Percentiles rank a stretch among this genome's conserved stretches.
These are phyloP conservation scores for Terebella lapidaria DNA, from an alignment of 2,888 invertebrate genomes.

Conservation along the genomic window DNA sequence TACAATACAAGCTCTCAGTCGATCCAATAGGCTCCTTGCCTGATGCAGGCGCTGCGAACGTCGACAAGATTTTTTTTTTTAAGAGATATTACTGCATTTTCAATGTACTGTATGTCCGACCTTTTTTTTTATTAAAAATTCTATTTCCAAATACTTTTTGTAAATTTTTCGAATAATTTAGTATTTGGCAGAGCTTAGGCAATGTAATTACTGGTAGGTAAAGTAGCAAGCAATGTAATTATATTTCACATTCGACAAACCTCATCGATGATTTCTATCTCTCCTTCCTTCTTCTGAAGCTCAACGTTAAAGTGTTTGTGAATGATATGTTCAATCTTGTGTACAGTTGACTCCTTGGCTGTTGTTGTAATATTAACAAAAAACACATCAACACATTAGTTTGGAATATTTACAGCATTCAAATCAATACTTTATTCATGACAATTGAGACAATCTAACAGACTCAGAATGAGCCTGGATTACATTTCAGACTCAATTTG, in stretches of 20 bases:
- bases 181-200: background rate
- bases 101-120: background rate
- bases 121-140: no score
- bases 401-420: background rate
- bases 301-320: constrained; percentile 70
- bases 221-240: background rate
- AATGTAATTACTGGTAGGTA: background rate
- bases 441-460: no score
- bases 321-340: constrained; percentile 59
- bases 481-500: no score
- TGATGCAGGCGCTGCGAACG: constrained; percentile 36
- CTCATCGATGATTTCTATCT: constrained; percentile 67
- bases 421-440: background rate
- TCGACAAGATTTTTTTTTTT: background rate
- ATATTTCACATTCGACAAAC: no score
- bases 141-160: no score
- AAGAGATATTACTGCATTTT: background rate
- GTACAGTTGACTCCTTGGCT: constrained; percentile 44
- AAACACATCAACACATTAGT: background rate
- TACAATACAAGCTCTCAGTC: constrained; percentile 46
- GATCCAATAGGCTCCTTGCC: constrained; percentile 37
- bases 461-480: no score
- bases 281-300: constrained; percentile 65
- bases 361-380: constrained; percentile 15
- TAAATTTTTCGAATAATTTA: no score